Evolutionary conservation across 1,140 invertebrate genomes (phyloP).

Genomic region (Diplogasteroides magnus): DNA sequence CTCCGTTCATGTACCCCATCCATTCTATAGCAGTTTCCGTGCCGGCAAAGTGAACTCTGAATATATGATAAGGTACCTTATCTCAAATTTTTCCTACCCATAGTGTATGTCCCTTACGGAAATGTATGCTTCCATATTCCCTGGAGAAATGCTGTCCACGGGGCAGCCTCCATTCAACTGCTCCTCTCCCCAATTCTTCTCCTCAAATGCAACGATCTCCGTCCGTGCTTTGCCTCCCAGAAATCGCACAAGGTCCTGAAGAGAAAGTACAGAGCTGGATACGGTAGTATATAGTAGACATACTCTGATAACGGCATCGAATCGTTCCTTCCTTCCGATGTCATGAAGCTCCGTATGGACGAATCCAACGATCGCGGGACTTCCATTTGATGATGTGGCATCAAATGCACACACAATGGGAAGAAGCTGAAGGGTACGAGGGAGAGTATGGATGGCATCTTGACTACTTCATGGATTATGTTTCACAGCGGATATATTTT

Average conservation of each 20-base stretch:
- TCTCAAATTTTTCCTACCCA: constrained; percentile 30
- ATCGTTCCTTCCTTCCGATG: constrained; percentile 10
- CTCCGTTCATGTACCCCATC: constrained; percentile 63
- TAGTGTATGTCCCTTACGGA: constrained; percentile 1
- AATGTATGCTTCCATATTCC: constrained; percentile 10
- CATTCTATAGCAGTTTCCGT: constrained; percentile 62
- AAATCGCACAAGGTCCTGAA: constrained; percentile 26
- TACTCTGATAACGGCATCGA: constrained; percentile 13
- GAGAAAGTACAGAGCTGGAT: too few species aligned
- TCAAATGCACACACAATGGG: constrained; percentile 20
- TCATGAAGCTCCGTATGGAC: background rate
- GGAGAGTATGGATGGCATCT: too few species aligned
- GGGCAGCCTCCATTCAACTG: constrained; percentile 57
- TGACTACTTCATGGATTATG: too few species aligned
- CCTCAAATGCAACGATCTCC: constrained; percentile 48
- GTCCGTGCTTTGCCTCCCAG: constrained; percentile 13
- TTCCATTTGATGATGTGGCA: constrained; percentile 24
- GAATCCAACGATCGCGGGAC: constrained; percentile 16
- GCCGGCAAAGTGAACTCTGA: constrained; percentile 60
- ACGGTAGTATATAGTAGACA: too few species aligned
- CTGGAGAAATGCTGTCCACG: constrained; percentile 31
- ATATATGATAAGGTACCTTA: constrained; percentile 27
- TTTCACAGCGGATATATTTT: too few species aligned
- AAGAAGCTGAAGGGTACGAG: constrained; percentile 15
- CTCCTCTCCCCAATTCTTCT: constrained; percentile 53